These are phyloP conservation scores for Notamacropus eugenii DNA, from an alignment of 2,797 vertebrate species.

Conservation along the genomic window DNA sequence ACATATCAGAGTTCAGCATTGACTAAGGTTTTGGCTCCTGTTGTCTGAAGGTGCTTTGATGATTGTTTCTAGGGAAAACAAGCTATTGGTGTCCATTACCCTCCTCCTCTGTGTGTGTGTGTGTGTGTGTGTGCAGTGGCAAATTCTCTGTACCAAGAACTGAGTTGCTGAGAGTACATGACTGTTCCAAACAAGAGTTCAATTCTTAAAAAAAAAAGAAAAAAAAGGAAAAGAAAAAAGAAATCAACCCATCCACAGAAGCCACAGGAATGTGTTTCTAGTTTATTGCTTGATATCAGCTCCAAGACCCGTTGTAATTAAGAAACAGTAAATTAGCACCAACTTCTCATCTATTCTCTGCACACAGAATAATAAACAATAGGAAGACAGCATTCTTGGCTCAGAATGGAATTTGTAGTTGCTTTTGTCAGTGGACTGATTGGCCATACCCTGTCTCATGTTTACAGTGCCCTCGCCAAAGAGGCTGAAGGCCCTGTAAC, in stretches of 20 bases:
- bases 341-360: not conserved
- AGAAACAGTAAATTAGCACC: constrained; percentile 61
- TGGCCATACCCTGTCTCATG: rapidly evolving
- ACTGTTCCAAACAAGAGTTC: not conserved
- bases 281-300: constrained; percentile 28
- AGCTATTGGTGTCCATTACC: not conserved
- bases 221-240: constrained; percentile 49
- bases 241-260: constrained; percentile 42
- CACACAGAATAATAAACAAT: constrained; percentile 20
- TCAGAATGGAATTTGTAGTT: constrained; percentile 36
- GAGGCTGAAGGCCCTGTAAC: not conserved
- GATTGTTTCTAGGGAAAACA: not conserved
- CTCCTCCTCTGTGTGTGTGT: not conserved
- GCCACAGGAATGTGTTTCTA: constrained; percentile 68
- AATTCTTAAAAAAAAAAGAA: not conserved
- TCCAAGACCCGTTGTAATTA: constrained; percentile 56
- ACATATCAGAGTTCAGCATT: not conserved
- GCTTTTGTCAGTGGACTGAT: not conserved
- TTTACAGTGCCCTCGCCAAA: not conserved
- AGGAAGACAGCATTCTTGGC: constrained; percentile 23
- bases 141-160: not conserved
- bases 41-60: not conserved
- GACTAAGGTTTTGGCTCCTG: not conserved
- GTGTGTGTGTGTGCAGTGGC: not conserved
- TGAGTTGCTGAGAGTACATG: not conserved